Percentiles rank a stretch among this genome's conserved stretches.
phyloP scores from a whole-genome alignment of 2,797 vertebrate species.

The Pantherophis vulpinus region DNA sequence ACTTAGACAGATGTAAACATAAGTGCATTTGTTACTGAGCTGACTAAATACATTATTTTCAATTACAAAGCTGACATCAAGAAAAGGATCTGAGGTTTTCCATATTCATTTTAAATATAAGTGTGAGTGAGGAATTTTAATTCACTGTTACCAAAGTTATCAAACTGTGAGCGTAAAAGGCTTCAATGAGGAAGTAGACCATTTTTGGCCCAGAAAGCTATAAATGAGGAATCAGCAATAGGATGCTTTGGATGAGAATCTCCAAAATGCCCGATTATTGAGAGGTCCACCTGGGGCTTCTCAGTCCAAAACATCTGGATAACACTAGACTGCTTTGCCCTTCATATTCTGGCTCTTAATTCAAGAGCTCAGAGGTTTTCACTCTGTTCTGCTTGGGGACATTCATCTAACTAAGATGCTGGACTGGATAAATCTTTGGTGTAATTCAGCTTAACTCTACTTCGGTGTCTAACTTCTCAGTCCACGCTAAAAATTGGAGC shows the following conservation, averaged over 20 bases:
- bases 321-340: background rate
- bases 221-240: background rate
- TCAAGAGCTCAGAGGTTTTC: background rate
- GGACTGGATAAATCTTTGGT: background rate
- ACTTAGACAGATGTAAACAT: background rate
- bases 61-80: background rate
- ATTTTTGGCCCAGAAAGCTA: background rate
- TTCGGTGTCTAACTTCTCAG: background rate
- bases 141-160: background rate
- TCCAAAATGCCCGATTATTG: background rate
- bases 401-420: no score
- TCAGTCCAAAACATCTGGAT: background rate
- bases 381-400: background rate
- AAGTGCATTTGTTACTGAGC: background rate
- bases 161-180: background rate
- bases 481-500: background rate
- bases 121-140: no score
- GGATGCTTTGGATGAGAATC: background rate
- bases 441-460: background rate
- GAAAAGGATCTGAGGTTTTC: background rate
- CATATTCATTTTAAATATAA: background rate
- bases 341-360: background rate
- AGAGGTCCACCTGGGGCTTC: background rate
- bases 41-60: background rate
- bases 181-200: background rate